These are phyloP conservation scores for Cosmia trapezina DNA, from an alignment of 2,888 invertebrate genomes.

Conservation along the genomic window DNA sequence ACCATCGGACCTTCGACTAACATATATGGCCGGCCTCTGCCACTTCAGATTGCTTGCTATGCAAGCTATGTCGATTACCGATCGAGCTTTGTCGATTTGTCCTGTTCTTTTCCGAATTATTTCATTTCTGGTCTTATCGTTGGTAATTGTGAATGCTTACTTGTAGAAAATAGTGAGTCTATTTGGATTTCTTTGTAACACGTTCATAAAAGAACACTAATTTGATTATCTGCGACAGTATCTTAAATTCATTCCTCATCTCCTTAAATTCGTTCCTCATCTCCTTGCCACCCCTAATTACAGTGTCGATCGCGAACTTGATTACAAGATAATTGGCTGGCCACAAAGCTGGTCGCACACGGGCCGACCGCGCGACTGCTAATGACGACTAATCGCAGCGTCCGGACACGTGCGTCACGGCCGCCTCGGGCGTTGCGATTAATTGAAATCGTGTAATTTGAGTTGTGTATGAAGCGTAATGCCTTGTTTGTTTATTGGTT, in stretches of 20 bases:
- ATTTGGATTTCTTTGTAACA: background rate
- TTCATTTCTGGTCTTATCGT: no score
- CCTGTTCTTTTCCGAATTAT: no score
- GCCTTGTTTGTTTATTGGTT: conserved; percentile 58
- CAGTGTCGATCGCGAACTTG: conserved; percentile 60
- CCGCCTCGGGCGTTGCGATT: conserved; percentile 60
- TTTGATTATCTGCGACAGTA: conserved; percentile 1
- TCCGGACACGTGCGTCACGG: conserved; percentile 56
- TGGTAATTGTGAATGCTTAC: no score
- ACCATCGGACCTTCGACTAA: no score
- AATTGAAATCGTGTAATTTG: conserved; percentile 64
- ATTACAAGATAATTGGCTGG: conserved; percentile 65
- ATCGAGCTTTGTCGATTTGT: no score
- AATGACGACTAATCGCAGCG: conserved; percentile 62
- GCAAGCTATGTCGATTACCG: no score
- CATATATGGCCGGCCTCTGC: no score
- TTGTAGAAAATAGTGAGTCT: no score
- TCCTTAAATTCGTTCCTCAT: background rate
- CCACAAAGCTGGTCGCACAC: conserved; percentile 49
- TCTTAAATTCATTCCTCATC: conserved; percentile 2
- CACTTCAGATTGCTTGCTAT: no score
- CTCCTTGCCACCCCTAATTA: conserved; percentile 53
- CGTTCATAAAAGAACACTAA: background rate
- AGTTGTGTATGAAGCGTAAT: conserved; percentile 56
- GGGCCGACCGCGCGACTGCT: conserved; percentile 51